Evolutionary conservation across 2,888 invertebrate species (phyloP).

Genomic region (Brachyptera putata): DNA sequence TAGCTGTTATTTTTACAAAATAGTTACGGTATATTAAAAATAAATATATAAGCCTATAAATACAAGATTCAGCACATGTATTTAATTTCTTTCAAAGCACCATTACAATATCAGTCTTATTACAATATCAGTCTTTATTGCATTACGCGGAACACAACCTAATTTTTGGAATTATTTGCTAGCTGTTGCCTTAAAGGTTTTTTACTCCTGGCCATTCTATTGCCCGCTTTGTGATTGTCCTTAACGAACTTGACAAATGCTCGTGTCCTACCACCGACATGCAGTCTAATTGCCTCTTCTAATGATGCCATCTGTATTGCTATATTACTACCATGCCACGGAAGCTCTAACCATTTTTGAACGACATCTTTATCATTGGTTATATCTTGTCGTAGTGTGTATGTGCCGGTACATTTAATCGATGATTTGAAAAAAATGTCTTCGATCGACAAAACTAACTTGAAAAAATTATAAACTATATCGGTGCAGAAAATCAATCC

Average conservation of each 20-base stretch:
- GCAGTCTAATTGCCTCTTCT: neutral
- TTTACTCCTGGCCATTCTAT: neutral
- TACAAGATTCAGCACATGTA: too few relatives aligned
- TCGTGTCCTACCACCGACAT: neutral
- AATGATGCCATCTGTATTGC: neutral
- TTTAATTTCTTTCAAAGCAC: too few relatives aligned
- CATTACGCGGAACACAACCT: too few relatives aligned
- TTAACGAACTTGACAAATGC: too few relatives aligned
- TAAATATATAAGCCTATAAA: too few relatives aligned
- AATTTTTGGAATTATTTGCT: too few relatives aligned
- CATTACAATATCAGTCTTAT: too few relatives aligned
- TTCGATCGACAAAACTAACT: neutral
- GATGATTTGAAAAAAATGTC: neutral
- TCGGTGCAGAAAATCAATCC: neutral
- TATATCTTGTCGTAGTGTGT: neutral
- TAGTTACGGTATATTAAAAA: too few relatives aligned
- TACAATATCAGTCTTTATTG: too few relatives aligned
- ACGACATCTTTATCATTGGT: neutral
- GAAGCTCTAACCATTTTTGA: neutral
- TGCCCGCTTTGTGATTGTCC: neutral
- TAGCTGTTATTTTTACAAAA: too few relatives aligned
- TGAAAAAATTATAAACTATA: neutral
- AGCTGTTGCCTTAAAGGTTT: conserved; percentile 2
- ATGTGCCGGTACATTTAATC: neutral
- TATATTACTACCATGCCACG: neutral